Evolutionary conservation across 2,888 invertebrate species (phyloP).

Genomic region (Ormyrus rosae): DNA sequence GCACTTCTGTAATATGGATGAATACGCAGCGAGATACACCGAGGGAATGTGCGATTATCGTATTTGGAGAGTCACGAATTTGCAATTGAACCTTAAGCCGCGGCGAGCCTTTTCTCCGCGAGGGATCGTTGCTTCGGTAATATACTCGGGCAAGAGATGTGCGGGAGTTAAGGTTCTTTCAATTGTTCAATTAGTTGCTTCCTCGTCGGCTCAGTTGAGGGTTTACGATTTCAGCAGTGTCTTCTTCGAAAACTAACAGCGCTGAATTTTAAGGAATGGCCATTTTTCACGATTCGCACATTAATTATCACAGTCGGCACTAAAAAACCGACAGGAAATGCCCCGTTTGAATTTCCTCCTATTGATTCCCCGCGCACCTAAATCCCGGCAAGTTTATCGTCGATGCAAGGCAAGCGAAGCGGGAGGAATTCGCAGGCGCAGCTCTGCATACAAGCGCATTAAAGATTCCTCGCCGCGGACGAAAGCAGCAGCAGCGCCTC

Average conservation of each 20-base stretch:
- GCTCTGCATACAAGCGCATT: neutral
- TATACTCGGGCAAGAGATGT: neutral
- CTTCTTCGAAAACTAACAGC: no score
- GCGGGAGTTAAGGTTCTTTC: neutral
- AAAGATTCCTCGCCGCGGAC: neutral
- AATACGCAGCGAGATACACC: slow-evolving; percentile 17
- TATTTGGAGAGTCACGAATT: slow-evolving; percentile 16
- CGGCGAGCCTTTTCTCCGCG: neutral
- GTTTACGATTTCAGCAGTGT: neutral
- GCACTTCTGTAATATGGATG: slow-evolving; percentile 35
- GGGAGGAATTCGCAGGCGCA: no score
- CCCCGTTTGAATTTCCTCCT: no score
- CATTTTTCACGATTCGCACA: no score
- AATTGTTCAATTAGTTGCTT: neutral
- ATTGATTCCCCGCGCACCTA: no score
- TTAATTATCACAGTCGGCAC: no score
- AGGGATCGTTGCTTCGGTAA: neutral
- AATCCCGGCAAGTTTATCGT: neutral
- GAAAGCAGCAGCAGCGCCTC: neutral
- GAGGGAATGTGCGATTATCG: slow-evolving; percentile 1
- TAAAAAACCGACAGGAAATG: no score
- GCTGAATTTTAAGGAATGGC: no score
- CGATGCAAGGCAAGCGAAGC: neutral
- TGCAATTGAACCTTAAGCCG: slow-evolving; percentile 1
- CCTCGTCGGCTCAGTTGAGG: neutral